Base-by-base conservation (phyloP, 2,797 vertebrate genomes). In the Xenops minutus region DNA sequence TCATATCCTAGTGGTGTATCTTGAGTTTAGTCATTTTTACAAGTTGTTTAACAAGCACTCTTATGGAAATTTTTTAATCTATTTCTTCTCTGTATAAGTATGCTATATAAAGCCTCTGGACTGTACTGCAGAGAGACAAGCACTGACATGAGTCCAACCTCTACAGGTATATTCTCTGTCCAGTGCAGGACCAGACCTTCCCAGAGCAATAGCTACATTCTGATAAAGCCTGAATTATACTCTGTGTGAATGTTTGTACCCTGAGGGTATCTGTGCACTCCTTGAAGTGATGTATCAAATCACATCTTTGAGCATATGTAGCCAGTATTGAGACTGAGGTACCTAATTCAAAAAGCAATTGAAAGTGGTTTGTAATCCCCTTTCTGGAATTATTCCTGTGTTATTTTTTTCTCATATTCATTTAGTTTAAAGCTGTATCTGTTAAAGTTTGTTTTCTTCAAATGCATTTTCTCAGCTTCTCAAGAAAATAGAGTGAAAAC, bases 361-460 rank as follows among this genome's bases (percentile, higher is more conserved):
- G 68, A 75, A 46, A 64, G 37, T 49, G 36, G 88, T 92, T 72
- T 97, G 63, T 87, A 67, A 76, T 88, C 54, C 34, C 34, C 37
- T 66, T 83, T 49, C 27, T 77, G 37, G 41, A 72, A 82, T 92
- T 59, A 14, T 84, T 89, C 90, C 23, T 30, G 30, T 27, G 29
- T 80, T 88, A 63, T 75, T 97, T 12, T 43, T 94, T 66, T 55
- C 76, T 89, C 12, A 12, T 71, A 59, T 58, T 93, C 27, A 59
- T 96, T 92, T 95, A 75, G 67, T 85, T 94, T 93, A 63, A 94
- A 77, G 39, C 59, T 63, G 12, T 67, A 19, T 77, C 63, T 64
- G 7, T 89, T 89, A 91, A 43, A 23, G n/a, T n/a, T 61, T 88
- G 61, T 81, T 90, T 89, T 84, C 51, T 54, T 74, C 44, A 89